These are phyloP conservation scores for Trichoplax adhaerens DNA, from an alignment of 37 sponge, comb jelly and placozoan genomes.

Conservation along the genomic window DNA sequence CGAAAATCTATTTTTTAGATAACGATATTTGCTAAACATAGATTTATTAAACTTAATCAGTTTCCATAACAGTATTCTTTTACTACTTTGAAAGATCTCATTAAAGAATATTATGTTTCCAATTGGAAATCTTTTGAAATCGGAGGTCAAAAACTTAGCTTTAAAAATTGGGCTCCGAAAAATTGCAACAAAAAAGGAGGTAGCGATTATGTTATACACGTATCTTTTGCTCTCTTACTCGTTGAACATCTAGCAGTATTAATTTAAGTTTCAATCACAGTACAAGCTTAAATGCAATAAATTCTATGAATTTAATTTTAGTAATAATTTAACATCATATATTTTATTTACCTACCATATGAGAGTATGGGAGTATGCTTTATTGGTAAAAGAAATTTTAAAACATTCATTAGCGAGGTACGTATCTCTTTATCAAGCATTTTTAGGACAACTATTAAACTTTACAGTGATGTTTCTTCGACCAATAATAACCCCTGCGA, in stretches of 20 bases:
- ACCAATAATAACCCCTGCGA: too few species aligned
- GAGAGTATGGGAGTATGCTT: constrained; percentile 79
- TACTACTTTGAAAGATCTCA: constrained; percentile 2
- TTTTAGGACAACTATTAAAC: too few species aligned
- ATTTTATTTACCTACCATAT: not conserved
- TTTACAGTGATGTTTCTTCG: too few species aligned
- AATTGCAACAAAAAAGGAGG: constrained; percentile 43
- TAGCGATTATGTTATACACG: not conserved
- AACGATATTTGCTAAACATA: too few species aligned
- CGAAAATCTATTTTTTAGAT: too few species aligned
- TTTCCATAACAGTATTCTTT: not conserved
- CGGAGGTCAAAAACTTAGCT: constrained; percentile 45
- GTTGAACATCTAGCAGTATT: too few species aligned
- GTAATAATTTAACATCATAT: not conserved
- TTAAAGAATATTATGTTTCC: constrained; percentile 49
- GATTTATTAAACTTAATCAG: too few species aligned
- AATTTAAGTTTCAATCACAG: too few species aligned
- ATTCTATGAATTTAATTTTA: not conserved
- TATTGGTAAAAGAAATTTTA: constrained; percentile 49
- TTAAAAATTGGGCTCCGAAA: constrained; percentile 19
- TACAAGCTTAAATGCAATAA: too few species aligned
- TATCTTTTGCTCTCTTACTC: too few species aligned
- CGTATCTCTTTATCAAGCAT: not conserved
- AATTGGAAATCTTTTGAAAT: constrained; percentile 51
- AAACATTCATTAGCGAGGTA: constrained; percentile 32